Evolutionary conservation across 2,113 vertebrate genomes (phyloP).

Genomic region (Pseudopipra pipra): DNA sequence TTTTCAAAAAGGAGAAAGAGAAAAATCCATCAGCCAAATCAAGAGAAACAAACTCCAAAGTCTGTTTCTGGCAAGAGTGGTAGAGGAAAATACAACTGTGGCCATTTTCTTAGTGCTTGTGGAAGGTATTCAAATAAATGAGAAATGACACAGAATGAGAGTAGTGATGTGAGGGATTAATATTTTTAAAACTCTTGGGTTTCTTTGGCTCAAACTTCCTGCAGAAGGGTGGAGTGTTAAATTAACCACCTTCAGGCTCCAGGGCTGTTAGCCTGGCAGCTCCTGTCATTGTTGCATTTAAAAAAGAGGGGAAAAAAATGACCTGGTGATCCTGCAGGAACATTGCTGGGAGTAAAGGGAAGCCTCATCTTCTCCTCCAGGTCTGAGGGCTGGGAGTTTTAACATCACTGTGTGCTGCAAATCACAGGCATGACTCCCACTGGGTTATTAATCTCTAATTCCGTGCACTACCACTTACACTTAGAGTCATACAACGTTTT

Average conservation of each 20-base stretch:
- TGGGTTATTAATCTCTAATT: not conserved
- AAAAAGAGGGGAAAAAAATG: not conserved
- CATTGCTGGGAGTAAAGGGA: not conserved
- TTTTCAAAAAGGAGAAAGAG: not conserved
- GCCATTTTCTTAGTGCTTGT: not conserved
- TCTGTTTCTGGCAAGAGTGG: not conserved
- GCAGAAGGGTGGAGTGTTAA: not conserved
- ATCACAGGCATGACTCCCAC: not conserved
- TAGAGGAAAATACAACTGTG: not conserved
- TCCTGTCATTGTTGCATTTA: not conserved
- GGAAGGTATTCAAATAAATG: slow-evolving; percentile 17
- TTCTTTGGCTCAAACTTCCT: not conserved
- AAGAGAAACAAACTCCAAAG: not conserved
- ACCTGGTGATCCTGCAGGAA: not conserved
- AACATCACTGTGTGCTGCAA: not conserved
- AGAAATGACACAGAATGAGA: not conserved
- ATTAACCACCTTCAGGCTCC: not conserved
- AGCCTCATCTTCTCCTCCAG: not conserved
- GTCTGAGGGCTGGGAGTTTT: not conserved
- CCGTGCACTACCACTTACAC: not conserved
- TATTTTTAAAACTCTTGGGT: not conserved
- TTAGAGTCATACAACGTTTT: not conserved
- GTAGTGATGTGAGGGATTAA: not conserved
- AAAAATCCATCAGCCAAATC: not conserved
- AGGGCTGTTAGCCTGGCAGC: not conserved